Conservation (phyloP, 2,797 vertebrate species). For the Poeciliopsis turneri region DNA sequence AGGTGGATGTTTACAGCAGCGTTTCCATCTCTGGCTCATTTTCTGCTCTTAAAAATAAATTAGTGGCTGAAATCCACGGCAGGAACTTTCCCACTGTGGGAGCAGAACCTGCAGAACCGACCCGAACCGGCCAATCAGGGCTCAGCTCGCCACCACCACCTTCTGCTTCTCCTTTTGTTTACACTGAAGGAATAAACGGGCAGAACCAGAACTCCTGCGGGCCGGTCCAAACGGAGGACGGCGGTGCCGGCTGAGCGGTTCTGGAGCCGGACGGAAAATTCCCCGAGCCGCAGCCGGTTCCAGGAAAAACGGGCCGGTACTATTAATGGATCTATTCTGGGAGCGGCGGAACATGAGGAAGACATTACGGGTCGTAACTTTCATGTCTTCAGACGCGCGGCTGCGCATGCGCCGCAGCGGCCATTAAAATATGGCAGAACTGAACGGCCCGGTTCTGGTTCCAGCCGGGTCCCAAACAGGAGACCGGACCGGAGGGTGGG, state of each 20-base stretch:
- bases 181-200: neutral
- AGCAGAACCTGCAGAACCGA: neutral
- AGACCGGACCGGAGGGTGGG: neutral
- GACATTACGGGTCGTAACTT: conserved; percentile 13
- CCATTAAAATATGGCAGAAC: conserved; percentile 29
- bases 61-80: conserved; percentile 10
- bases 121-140: neutral
- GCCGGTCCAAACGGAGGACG: conserved; percentile 8
- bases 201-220: neutral
- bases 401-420: neutral
- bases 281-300: conserved; percentile 13
- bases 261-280: conserved; percentile 4
- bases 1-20: conserved; percentile 46
- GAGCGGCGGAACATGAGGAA: conserved; percentile 26
- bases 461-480: too few species aligned
- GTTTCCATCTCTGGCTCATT: conserved; percentile 43
- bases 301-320: conserved; percentile 30
- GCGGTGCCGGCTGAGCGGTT: neutral
- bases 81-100: conserved; percentile 5
- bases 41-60: conserved; percentile 48
- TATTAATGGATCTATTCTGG: conserved; percentile 23
- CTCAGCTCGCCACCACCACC: neutral
- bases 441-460: too few species aligned
- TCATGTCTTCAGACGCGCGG: neutral
- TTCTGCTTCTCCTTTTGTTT: neutral